Evolutionary conservation across 2,797 vertebrate genomes (phyloP), one percentile per base, ranked within the genome.

Genomic region (Bufotes viridis): DNA sequence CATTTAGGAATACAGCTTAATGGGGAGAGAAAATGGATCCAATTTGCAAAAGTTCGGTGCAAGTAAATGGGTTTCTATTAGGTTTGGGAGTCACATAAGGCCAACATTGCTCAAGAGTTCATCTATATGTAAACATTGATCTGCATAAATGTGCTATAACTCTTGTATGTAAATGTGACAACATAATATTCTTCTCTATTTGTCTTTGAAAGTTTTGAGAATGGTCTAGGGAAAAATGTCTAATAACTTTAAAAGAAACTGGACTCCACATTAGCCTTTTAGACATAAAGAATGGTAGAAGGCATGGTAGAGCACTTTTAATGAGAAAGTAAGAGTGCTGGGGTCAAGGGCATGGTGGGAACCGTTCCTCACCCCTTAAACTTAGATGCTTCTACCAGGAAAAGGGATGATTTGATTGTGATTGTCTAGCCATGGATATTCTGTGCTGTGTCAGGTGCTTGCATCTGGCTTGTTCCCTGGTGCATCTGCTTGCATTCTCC

Each of bases 141-240:
- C 15, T 18, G 7, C 29, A 18, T 42, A 29, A 42, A 42, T 18
- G 18, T 60, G 24, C n/a, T 58, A 14, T 78, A 12, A 24, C 75
- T 75, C n/a, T 57, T 22, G 12, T 55, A 55, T 24, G 9, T 20
- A 9, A 60, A 70, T 24, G 15, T 74, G 58, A 49, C 22, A 67
- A 34, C 2, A 61, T 51, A n/a, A 9, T 13, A 24, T 51, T 34
- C 61, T 12, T 63, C 29, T 76, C 60, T 76, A 17, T 53, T 3
- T 9, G 10, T 85, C 42, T 65, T 5, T 85, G 24, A 0, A 6
- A 49, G 1, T 65, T 85, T 42, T 60, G 17, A 58, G 49, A 17
- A 86, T 86, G 61, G 58, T 79, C 61, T 42, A 69, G 11, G 34
- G n/a, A 26, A 78, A 26, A 69, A 17, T n/a, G 75, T 65, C 11